Evolutionary conservation across 2,888 invertebrate species (phyloP).

Genomic region (Diarsia brunnea): DNA sequence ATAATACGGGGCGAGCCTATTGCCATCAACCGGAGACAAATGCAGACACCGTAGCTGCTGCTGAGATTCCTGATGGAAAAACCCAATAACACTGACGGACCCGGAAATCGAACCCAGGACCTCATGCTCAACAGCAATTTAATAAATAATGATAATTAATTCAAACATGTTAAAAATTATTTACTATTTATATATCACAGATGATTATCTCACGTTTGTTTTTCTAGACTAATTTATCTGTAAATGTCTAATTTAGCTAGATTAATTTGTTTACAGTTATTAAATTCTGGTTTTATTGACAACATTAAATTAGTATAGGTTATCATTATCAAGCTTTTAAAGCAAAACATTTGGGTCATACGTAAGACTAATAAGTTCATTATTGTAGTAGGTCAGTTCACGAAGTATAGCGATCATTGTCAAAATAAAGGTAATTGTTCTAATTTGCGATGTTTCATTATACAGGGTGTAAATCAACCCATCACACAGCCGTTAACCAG

Average conservation of each 20-base stretch:
- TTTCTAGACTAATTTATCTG: not conserved
- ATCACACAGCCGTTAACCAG: no score
- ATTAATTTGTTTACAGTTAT: not conserved
- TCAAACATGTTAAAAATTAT: not conserved
- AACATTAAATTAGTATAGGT: not conserved
- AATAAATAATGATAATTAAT: no score
- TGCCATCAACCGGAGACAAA: no score
- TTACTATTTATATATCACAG: not conserved
- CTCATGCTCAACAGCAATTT: no score
- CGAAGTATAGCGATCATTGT: not conserved
- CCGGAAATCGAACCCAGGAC: no score
- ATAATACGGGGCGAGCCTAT: no score
- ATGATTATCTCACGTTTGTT: not conserved
- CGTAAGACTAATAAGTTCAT: conserved; percentile 16
- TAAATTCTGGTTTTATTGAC: not conserved
- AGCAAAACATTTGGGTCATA: conserved; percentile 22
- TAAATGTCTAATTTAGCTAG: not conserved
- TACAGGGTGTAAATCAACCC: no score
- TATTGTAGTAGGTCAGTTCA: conserved; percentile 20
- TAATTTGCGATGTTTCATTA: conserved; percentile 12
- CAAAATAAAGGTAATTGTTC: conserved; percentile 2
- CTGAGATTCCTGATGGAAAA: no score
- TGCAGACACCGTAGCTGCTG: no score
- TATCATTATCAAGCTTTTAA: conserved; percentile 17
- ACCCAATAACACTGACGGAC: no score